These are phyloP conservation scores for Aspidapion aeneum DNA, from an alignment of 2,888 invertebrate species.

Conservation along the genomic window DNA sequence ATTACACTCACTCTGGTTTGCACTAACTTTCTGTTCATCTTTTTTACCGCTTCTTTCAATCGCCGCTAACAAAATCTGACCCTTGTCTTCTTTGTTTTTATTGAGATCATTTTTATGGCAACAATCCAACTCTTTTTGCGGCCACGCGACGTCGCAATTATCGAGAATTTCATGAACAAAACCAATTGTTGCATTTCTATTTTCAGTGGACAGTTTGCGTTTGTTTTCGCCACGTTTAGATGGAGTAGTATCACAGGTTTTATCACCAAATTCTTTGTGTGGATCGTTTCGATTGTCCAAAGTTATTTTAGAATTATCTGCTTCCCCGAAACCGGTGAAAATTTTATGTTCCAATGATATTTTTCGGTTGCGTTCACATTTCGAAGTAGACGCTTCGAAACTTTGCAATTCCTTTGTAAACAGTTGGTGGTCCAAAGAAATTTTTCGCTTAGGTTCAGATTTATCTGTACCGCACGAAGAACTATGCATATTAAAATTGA, in stretches of 20 bases:
- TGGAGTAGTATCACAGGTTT: neutral
- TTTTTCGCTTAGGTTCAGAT: neutral
- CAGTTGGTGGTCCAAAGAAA: neutral
- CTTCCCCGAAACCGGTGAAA: too few relatives aligned
- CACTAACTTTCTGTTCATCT: constrained; percentile 26
- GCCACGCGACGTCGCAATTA: neutral
- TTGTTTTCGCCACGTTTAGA: neutral
- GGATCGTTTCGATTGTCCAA: neutral
- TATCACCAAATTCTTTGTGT: neutral
- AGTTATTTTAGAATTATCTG: too few relatives aligned
- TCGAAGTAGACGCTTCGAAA: neutral
- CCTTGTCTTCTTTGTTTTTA: constrained; percentile 34
- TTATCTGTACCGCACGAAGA: neutral
- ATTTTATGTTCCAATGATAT: too few relatives aligned
- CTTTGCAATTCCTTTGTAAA: neutral
- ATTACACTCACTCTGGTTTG: constrained; percentile 39
- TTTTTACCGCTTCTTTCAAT: constrained; percentile 43
- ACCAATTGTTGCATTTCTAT: neutral
- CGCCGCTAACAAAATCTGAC: constrained; percentile 45
- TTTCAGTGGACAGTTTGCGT: neutral
- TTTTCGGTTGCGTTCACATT: neutral
- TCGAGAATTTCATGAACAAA: neutral
- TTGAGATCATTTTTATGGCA: constrained; percentile 42
- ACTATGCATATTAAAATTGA: neutral
- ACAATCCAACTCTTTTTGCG: constrained; percentile 3